Evolutionary conservation across 2,888 invertebrate species (phyloP).

Genomic region (Mythimna albipuncta): DNA sequence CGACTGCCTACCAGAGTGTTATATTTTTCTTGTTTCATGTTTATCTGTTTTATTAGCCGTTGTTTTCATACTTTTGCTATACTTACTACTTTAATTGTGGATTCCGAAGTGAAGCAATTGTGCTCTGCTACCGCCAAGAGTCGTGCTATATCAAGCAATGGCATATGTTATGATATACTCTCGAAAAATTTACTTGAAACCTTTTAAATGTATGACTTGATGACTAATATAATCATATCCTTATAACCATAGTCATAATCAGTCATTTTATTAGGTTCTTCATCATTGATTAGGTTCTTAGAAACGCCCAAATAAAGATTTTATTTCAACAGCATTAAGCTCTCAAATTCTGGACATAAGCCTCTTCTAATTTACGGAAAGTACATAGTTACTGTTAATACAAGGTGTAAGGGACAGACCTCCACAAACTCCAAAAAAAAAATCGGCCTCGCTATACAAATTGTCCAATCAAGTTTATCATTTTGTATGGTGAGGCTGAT

Average conservation of each 20-base stretch:
- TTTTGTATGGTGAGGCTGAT: too few species aligned
- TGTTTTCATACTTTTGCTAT: background rate
- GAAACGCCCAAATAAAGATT: background rate
- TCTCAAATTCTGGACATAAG: background rate
- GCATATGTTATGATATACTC: too few species aligned
- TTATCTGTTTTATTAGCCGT: background rate
- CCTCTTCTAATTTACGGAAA: background rate
- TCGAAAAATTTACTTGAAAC: background rate
- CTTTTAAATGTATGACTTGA: background rate
- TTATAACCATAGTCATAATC: background rate
- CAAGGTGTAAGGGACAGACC: too few species aligned
- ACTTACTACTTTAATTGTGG: slow-evolving; percentile 6
- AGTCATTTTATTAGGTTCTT: too few species aligned
- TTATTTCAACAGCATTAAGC: background rate
- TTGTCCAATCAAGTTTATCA: too few species aligned
- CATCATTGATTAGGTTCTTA: background rate
- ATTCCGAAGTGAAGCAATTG: too few species aligned
- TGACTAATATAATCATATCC: background rate
- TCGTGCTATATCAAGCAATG: background rate
- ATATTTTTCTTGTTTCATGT: background rate
- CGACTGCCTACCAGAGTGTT: background rate
- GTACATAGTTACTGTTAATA: too few species aligned
- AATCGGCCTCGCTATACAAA: too few species aligned
- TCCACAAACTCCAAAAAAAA: too few species aligned
- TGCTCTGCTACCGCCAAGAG: background rate